Evolutionary conservation across 2,797 vertebrate species (phyloP).

Genomic region (Champsocephalus gunnari): DNA sequence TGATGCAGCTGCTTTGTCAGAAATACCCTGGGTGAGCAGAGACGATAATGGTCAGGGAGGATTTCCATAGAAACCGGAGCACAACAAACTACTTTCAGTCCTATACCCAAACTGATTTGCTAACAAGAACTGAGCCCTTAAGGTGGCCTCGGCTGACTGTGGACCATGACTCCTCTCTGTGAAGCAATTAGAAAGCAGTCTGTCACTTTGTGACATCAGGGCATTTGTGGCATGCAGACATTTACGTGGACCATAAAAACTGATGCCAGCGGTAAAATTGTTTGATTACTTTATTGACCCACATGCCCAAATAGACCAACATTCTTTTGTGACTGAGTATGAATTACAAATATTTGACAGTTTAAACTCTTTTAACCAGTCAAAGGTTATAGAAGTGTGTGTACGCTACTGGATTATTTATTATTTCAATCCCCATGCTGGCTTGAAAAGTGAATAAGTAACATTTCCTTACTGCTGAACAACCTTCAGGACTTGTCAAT

Average conservation of each 20-base stretch:
- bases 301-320: constrained; percentile 43
- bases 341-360: constrained; percentile 1
- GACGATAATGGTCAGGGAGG: constrained; percentile 19
- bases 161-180: constrained; percentile 23
- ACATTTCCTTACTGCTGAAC: not conserved
- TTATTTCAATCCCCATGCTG: not conserved
- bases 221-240: constrained; percentile 43
- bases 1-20: constrained; percentile 32
- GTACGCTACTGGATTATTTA: not conserved
- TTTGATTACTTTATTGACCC: constrained; percentile 55
- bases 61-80: constrained; percentile 65
- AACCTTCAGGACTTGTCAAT: not conserved
- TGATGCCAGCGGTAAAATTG: constrained; percentile 26
- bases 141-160: constrained; percentile 11
- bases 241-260: constrained; percentile 40
- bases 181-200: constrained; percentile 44
- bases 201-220: constrained; percentile 27
- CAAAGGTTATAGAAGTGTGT: not conserved
- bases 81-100: not conserved
- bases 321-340: constrained; percentile 40
- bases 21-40: constrained; percentile 10
- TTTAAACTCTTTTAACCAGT: not conserved
- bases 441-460: constrained; percentile 29
- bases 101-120: constrained; percentile 28
- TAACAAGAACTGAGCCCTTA: constrained; percentile 32